Conservation (phyloP, 2,888 invertebrate genomes). For the Ophion slaviceki region DNA sequence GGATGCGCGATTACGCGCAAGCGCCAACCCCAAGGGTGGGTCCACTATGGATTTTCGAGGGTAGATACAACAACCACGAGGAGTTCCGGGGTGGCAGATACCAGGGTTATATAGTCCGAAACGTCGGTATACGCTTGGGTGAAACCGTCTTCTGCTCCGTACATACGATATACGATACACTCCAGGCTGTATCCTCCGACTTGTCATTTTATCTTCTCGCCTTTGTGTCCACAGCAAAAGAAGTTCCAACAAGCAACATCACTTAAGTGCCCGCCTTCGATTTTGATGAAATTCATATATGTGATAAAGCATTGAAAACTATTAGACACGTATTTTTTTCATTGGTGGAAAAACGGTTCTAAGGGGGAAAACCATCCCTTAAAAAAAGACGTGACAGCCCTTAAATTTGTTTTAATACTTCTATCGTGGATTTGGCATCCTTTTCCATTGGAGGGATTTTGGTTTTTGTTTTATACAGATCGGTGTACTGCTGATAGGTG, state of each 20-base stretch:
- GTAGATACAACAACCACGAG: conserved; percentile 76
- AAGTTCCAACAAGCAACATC: not conserved
- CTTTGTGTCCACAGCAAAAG: not conserved
- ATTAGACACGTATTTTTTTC: too few relatives aligned
- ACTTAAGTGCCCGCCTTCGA: too few relatives aligned
- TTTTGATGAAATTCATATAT: too few relatives aligned
- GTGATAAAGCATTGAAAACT: too few relatives aligned
- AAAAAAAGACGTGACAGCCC: not conserved
- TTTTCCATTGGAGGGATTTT: too few relatives aligned
- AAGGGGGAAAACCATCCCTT: too few relatives aligned
- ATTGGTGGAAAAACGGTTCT: too few relatives aligned
- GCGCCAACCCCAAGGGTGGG: conserved; percentile 79
- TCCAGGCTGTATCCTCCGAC: not conserved
- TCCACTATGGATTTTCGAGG: conserved; percentile 83
- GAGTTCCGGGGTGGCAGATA: conserved; percentile 80
- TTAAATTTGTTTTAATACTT: not conserved
- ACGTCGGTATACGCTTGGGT: conserved; percentile 30
- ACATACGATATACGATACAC: not conserved
- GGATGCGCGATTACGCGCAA: conserved; percentile 74
- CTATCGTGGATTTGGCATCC: too few relatives aligned
- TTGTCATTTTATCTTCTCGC: not conserved
- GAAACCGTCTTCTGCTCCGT: conserved; percentile 35
- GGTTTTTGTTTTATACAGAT: too few relatives aligned
- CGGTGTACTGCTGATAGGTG: too few relatives aligned
- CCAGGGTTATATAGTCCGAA: conserved; percentile 67